phyloP scores from a whole-genome alignment of 2,888 invertebrate genomes.

The Tethea ocularis region DNA sequence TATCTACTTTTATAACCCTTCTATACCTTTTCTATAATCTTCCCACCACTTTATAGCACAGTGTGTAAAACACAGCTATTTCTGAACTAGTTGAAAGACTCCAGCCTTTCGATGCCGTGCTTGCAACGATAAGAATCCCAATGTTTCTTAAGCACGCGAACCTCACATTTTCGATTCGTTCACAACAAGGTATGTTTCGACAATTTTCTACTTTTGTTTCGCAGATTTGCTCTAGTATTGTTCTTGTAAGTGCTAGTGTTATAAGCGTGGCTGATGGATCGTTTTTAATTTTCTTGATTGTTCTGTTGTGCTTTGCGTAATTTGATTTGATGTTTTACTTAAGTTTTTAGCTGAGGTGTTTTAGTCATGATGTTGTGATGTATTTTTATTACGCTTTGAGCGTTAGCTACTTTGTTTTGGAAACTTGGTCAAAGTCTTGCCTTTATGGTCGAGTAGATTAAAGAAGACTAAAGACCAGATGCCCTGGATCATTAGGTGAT shows the following conservation, averaged over 20 bases:
- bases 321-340: background rate
- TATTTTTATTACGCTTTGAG: too few species aligned
- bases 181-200: background rate
- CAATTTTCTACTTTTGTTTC: conserved; percentile 2
- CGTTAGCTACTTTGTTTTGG: too few species aligned
- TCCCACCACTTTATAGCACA: background rate
- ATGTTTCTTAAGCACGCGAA: background rate
- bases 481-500: too few species aligned
- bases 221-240: conserved; percentile 1
- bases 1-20: background rate
- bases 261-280: conserved; percentile 1
- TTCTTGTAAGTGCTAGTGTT: background rate
- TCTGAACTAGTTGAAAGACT: background rate
- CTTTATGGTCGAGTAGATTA: too few species aligned
- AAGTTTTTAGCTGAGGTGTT: background rate
- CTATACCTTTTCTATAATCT: background rate
- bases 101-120: background rate
- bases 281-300: background rate
- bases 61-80: conserved; percentile 6
- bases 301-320: background rate
- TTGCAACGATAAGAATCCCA: background rate
- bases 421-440: too few species aligned
- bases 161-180: background rate
- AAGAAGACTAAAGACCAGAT: too few species aligned
- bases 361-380: background rate